Evolutionary conservation across 2,113 vertebrate genomes (phyloP).

Genomic region (Albula glossodonta): DNA sequence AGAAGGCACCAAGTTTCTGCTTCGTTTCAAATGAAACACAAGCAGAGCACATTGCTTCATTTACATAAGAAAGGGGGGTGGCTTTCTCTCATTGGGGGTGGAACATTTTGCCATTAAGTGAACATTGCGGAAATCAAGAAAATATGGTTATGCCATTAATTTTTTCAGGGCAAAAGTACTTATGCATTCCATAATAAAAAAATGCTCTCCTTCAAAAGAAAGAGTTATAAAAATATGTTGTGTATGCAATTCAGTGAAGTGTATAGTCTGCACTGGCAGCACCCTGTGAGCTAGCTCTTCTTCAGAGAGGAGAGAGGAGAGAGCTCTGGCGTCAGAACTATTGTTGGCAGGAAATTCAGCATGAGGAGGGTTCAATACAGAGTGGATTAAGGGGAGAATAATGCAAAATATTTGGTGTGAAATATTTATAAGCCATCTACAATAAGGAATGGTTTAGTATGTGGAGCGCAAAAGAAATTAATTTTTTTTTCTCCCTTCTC

Average conservation of each 20-base stretch:
- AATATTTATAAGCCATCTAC: conserved; percentile 78
- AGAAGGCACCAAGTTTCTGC: conserved; percentile 63
- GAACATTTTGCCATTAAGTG: conserved; percentile 21
- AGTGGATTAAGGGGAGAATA: conserved; percentile 74
- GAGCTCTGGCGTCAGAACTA: conserved; percentile 68
- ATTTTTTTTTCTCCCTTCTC: conserved; percentile 40
- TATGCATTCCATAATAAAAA: conserved; percentile 53
- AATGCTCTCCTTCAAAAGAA: conserved; percentile 51
- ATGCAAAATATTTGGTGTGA: conserved; percentile 80
- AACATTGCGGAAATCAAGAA: conserved; percentile 53
- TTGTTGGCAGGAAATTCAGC: conserved; percentile 78
- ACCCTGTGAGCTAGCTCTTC: conserved; percentile 66
- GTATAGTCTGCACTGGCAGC: conserved; percentile 67
- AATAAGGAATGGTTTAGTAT: conserved; percentile 58
- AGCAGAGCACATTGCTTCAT: conserved; percentile 26
- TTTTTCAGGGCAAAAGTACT: conserved; percentile 54
- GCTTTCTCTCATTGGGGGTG: conserved; percentile 34
- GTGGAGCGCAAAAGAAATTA: conserved; percentile 59
- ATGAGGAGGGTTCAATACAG: conserved; percentile 75
- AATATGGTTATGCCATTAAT: conserved; percentile 41
- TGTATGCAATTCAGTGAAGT: conserved; percentile 73
- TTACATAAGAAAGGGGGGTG: conserved; percentile 24
- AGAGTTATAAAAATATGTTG: conserved; percentile 69
- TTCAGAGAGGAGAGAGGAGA: conserved; percentile 61
- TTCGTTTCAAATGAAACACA: conserved; percentile 38